Conservation (phyloP, 2,113 vertebrate species). For the Lathamus discolor region DNA sequence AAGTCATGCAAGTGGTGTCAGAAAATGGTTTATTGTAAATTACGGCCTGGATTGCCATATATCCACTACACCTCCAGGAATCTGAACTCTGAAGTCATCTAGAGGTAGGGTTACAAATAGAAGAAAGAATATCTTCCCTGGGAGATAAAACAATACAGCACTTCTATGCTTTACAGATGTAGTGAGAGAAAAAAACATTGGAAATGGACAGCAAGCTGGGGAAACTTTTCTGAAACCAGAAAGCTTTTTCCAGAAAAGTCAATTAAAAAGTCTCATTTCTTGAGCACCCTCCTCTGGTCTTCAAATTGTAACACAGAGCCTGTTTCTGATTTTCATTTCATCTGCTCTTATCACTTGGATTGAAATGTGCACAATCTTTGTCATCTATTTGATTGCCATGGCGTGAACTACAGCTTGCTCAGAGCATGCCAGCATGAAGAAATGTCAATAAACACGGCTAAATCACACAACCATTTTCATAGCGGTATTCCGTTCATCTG, state of each 20-base stretch:
- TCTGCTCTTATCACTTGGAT: conserved; percentile 5
- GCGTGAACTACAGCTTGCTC: background rate
- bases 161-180: conserved; percentile 68
- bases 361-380: background rate
- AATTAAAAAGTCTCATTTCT: conserved; percentile 8
- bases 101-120: conserved; percentile 61
- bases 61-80: conserved; percentile 69
- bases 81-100: conserved; percentile 63
- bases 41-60: conserved; percentile 41
- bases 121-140: conserved; percentile 62
- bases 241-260: conserved; percentile 42
- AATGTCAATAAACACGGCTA: background rate
- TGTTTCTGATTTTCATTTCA: conserved; percentile 43
- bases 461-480: background rate
- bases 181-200: background rate
- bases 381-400: background rate
- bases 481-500: background rate
- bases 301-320: background rate
- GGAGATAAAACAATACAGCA: conserved; percentile 67
- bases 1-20: conserved; percentile 43
- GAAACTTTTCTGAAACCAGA: background rate
- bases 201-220: conserved; percentile 5
- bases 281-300: background rate
- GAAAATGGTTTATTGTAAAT: conserved; percentile 64
- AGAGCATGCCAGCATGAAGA: background rate